Percentiles rank a stretch among this genome's conserved stretches.
These are phyloP conservation scores for Polydrusus cervinus DNA, from an alignment of 2,888 invertebrate species.

Conservation along the genomic window DNA sequence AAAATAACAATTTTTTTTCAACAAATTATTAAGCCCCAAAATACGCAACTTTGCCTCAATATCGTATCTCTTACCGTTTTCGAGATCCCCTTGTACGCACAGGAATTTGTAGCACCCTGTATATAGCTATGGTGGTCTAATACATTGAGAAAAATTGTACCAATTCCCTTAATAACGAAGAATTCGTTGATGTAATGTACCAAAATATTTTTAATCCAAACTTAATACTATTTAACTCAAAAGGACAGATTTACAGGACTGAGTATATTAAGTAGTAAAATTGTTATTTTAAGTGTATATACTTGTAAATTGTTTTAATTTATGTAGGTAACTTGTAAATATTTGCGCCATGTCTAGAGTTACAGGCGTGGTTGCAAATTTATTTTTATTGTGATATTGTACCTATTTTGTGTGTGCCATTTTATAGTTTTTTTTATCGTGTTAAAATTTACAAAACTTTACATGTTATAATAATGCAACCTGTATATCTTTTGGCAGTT, in stretches of 20 bases:
- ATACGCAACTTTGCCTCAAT: too few relatives aligned
- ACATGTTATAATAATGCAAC: neutral
- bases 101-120: too few relatives aligned
- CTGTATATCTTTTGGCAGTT: slow-evolving; percentile 10
- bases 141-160: too few relatives aligned
- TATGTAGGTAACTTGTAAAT: slow-evolving; percentile 33
- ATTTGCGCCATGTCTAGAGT: neutral
- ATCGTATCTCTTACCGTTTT: too few relatives aligned
- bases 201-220: too few relatives aligned
- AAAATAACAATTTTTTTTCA: too few relatives aligned
- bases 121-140: too few relatives aligned
- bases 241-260: slow-evolving; percentile 17
- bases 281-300: slow-evolving; percentile 24
- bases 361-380: neutral
- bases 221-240: slow-evolving; percentile 3
- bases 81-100: too few relatives aligned
- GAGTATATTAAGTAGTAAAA: slow-evolving; percentile 1
- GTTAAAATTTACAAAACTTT: slow-evolving; percentile 4
- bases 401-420: slow-evolving; percentile 28
- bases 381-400: slow-evolving; percentile 23
- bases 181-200: too few relatives aligned
- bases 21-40: too few relatives aligned
- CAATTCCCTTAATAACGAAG: too few relatives aligned
- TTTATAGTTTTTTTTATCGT: slow-evolving; percentile 15
- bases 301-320: slow-evolving; percentile 37